Percentiles rank a stretch among this genome's conserved stretches.
Evolutionary conservation across 2,113 vertebrate species (phyloP).

Genomic region (Sapayoa aenigma): DNA sequence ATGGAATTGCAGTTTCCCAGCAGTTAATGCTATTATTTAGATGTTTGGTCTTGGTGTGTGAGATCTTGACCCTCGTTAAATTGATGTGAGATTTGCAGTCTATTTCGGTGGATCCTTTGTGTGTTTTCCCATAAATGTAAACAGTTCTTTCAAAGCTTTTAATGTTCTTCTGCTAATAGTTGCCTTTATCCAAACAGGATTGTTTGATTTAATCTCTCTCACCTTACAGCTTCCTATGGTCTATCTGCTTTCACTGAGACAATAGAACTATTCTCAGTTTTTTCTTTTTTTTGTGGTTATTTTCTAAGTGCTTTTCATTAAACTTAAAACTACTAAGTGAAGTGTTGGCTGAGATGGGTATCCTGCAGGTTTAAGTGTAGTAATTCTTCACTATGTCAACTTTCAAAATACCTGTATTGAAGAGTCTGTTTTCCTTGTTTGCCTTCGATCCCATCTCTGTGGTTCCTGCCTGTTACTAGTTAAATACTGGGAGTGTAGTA

Average conservation of each 20-base stretch:
- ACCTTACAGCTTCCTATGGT: not conserved
- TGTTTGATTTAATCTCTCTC: not conserved
- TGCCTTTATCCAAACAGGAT: not conserved
- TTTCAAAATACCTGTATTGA: not conserved
- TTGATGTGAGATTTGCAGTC: not conserved
- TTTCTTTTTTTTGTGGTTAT: not conserved
- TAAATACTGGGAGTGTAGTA: not conserved
- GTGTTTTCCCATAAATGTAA: not conserved
- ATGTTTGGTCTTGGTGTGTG: not conserved
- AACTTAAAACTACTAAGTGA: not conserved
- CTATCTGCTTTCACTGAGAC: not conserved
- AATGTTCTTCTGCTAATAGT: not conserved
- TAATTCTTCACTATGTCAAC: not conserved
- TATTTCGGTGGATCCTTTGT: not conserved
- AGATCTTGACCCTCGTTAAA: not conserved
- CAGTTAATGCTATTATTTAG: slow-evolving; percentile 1
- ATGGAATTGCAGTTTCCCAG: not conserved
- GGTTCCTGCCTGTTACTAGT: not conserved
- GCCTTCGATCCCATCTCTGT: not conserved
- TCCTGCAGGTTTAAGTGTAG: not conserved
- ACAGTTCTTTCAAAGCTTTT: not conserved
- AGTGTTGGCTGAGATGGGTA: not conserved
- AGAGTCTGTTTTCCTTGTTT: not conserved
- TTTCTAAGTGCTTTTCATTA: not conserved
- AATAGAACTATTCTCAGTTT: not conserved